Evolutionary conservation across 2,888 invertebrate species (phyloP).

Genomic region (Ectobius pallidus): DNA sequence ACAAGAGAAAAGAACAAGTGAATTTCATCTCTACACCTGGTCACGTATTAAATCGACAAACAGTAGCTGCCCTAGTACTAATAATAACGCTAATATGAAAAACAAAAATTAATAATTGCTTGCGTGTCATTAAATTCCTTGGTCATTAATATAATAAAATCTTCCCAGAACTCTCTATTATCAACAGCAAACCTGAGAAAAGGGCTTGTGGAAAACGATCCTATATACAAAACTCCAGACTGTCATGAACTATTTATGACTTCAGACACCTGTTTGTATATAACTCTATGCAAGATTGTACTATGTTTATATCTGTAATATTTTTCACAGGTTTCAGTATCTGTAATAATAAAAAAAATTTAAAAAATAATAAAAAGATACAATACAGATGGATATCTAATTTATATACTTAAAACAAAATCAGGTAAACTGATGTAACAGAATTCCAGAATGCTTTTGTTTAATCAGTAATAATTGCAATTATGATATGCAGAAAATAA

Average conservation of each 20-base stretch:
- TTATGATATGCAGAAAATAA: too few species aligned
- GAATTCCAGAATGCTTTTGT: too few species aligned
- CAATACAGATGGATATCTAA: too few species aligned
- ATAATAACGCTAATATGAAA: not conserved
- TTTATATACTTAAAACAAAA: too few species aligned
- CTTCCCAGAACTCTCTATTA: conserved; percentile 6
- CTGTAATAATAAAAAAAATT: too few species aligned
- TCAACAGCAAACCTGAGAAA: conserved; percentile 13
- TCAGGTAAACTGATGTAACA: too few species aligned
- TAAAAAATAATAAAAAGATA: too few species aligned
- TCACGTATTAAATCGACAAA: not conserved
- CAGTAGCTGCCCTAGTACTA: not conserved
- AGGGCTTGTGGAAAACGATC: conserved; percentile 23
- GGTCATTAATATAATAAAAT: conserved; percentile 19
- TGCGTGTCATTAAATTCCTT: conserved; percentile 21
- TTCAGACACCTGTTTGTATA: not conserved
- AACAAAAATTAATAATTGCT: conserved; percentile 22
- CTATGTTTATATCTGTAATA: too few species aligned
- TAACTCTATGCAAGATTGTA: not conserved
- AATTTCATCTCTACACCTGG: not conserved
- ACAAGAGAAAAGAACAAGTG: too few species aligned
- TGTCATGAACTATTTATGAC: conserved; percentile 17
- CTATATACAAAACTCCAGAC: conserved; percentile 8
- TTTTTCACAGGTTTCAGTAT: too few species aligned
- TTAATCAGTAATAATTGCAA: too few species aligned